Conservation (phyloP, 64 coral and sea anemone genomes). For the Acropora yongei region DNA sequence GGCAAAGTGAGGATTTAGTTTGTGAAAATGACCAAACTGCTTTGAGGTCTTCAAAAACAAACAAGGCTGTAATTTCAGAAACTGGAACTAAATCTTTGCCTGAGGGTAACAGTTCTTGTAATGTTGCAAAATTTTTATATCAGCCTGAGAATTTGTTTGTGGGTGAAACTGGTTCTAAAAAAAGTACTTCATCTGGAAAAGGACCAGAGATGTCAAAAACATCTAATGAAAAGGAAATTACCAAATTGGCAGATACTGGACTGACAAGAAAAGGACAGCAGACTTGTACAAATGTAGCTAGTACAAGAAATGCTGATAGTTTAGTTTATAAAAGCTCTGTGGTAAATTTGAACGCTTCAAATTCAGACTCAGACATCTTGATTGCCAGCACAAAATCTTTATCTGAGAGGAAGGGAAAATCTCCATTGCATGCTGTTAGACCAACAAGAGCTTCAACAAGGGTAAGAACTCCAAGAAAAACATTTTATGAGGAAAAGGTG, state of each 20-base stretch:
- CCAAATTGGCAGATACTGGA: not conserved
- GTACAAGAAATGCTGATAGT: not conserved
- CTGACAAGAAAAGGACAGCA: constrained; percentile 38
- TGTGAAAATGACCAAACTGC: not conserved
- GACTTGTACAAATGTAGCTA: not conserved
- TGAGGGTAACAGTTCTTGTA: not conserved
- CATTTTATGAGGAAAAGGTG: not conserved
- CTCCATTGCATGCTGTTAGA: not conserved
- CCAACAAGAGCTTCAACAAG: constrained; percentile 28
- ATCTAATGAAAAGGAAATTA: not conserved
- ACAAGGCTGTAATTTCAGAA: not conserved
- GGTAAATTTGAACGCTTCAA: not conserved
- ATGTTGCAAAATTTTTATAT: too few relatives aligned
- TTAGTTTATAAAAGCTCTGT: not conserved
- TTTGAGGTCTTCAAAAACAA: not conserved
- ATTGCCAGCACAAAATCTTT: not conserved
- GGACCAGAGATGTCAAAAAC: not conserved
- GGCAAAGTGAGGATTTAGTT: not conserved
- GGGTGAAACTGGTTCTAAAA: too few relatives aligned
- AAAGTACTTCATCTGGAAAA: not conserved
- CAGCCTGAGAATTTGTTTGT: not conserved
- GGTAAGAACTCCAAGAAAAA: constrained; percentile 1
- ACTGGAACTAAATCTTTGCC: not conserved
- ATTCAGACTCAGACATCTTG: not conserved
- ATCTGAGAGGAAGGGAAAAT: not conserved